phyloP scores from a whole-genome alignment of 2,888 invertebrate species.

The Selenia dentaria region DNA sequence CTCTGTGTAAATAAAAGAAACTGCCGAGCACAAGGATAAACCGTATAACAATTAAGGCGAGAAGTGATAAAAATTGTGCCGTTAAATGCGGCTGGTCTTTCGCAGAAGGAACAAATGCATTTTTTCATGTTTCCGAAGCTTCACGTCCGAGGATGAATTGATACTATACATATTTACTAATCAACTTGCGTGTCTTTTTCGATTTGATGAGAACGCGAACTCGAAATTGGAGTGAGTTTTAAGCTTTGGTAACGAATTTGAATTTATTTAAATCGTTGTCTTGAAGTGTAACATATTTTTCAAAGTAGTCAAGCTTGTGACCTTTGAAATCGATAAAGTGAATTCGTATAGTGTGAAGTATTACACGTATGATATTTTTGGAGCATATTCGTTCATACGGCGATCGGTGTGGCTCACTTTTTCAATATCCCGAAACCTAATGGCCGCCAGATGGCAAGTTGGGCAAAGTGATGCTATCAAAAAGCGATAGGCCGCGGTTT shows the following conservation, averaged over 20 bases:
- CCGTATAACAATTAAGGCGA: constrained; percentile 67
- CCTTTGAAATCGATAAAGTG: constrained; percentile 12
- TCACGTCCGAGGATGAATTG: constrained; percentile 2
- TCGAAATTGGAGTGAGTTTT: constrained; percentile 5
- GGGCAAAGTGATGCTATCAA: constrained; percentile 84
- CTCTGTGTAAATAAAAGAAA: constrained; percentile 70
- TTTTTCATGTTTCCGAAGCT: constrained; percentile 11
- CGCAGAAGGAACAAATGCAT: constrained; percentile 14
- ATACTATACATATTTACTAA: neutral
- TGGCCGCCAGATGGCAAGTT: constrained; percentile 83
- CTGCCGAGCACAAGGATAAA: constrained; percentile 53
- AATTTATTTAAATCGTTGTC: constrained; percentile 9
- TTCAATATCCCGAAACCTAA: constrained; percentile 81
- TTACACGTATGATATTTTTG: constrained; percentile 33
- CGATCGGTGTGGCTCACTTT: constrained; percentile 70
- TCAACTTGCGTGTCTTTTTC: constrained; percentile 11
- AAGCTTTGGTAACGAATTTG: constrained; percentile 7
- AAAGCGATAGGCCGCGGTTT: constrained; percentile 82
- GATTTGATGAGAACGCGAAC: neutral
- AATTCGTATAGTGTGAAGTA: constrained; percentile 18
- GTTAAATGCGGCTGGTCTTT: constrained; percentile 27
- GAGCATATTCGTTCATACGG: constrained; percentile 44
- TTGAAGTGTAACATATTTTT: too few species aligned
- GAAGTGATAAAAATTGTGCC: constrained; percentile 40
- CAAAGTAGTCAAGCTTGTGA: neutral